Percentiles rank a stretch among this genome's conserved stretches.
Evolutionary conservation across 2,888 invertebrate species (phyloP).

Genomic region (Polydesmus complanatus): DNA sequence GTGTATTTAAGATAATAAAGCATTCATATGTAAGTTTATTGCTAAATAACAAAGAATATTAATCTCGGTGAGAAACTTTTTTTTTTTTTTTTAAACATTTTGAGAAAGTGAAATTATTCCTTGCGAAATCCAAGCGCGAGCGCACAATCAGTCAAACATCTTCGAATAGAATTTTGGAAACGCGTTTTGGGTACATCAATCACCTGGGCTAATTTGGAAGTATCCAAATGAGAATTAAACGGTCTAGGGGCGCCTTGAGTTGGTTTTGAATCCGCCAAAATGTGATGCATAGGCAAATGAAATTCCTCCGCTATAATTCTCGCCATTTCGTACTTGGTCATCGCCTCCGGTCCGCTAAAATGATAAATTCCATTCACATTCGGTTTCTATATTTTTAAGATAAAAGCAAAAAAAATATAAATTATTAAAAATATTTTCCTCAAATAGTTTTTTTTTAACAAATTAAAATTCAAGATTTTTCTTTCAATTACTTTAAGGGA

Average conservation of each 20-base stretch:
- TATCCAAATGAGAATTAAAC: conserved; percentile 32
- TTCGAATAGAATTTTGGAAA: neutral
- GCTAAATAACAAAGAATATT: no score
- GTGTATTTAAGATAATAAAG: no score
- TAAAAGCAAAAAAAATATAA: no score
- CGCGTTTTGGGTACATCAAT: conserved; percentile 14
- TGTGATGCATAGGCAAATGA: conserved; percentile 30
- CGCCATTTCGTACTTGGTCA: conserved; percentile 41
- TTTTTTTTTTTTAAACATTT: neutral
- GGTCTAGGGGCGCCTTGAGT: conserved; percentile 31
- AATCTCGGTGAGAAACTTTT: neutral
- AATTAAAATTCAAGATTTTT: conserved; percentile 1
- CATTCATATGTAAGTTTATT: no score
- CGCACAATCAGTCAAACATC: neutral
- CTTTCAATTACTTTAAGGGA: conserved; percentile 27
- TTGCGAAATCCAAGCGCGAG: neutral
- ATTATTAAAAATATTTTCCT: no score
- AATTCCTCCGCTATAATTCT: conserved; percentile 35
- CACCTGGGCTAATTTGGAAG: conserved; percentile 28
- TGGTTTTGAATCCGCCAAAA: conserved; percentile 29
- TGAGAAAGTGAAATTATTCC: neutral
- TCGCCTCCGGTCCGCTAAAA: conserved; percentile 36
- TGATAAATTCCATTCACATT: conserved; percentile 35
- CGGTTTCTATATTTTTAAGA: conserved; percentile 25
- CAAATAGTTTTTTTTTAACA: neutral